These are phyloP conservation scores for Polydrusus pterygomalis DNA, from an alignment of 2,888 invertebrate species.

Conservation along the genomic window DNA sequence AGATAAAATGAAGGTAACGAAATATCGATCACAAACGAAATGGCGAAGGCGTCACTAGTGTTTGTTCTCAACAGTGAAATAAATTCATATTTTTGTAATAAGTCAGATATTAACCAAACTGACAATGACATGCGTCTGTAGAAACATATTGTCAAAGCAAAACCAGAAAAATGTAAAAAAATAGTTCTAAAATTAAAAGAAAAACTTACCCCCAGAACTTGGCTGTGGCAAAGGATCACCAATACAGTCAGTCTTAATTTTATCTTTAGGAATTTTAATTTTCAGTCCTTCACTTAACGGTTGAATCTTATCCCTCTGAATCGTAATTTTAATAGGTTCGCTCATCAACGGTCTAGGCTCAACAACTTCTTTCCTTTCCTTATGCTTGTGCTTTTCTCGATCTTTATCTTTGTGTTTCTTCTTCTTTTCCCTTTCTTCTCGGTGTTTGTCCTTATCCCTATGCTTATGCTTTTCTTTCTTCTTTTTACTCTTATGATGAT, in stretches of 20 bases:
- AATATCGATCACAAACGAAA: no score
- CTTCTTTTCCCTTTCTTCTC: conserved; percentile 82
- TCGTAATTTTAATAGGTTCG: conserved; percentile 71
- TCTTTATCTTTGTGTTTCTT: conserved; percentile 85
- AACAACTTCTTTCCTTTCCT: conserved; percentile 55
- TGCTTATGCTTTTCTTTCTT: conserved; percentile 79
- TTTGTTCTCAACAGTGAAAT: no score
- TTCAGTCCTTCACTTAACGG: conserved; percentile 75
- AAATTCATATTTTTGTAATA: no score
- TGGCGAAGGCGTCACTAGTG: no score
- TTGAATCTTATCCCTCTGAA: conserved; percentile 64
- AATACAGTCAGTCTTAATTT: conserved; percentile 75
- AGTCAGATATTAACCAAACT: no score
- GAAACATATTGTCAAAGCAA: no score
- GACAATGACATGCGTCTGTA: no score
- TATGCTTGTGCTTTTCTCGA: conserved; percentile 67
- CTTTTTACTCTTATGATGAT: conserved; percentile 73
- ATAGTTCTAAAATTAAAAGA: not conserved
- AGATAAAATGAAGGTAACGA: no score
- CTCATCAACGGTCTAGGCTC: conserved; percentile 66
- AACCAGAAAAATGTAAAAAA: no score
- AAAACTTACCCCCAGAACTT: conserved; percentile 54
- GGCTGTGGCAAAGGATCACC: conserved; percentile 65
- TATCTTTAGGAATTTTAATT: conserved; percentile 88
- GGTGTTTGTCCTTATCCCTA: conserved; percentile 82